A percentile compares a stretch with the other conserved stretches of the same genome.
Conservation (phyloP, 2,888 invertebrate species). For the Cantharis rufa region DNA sequence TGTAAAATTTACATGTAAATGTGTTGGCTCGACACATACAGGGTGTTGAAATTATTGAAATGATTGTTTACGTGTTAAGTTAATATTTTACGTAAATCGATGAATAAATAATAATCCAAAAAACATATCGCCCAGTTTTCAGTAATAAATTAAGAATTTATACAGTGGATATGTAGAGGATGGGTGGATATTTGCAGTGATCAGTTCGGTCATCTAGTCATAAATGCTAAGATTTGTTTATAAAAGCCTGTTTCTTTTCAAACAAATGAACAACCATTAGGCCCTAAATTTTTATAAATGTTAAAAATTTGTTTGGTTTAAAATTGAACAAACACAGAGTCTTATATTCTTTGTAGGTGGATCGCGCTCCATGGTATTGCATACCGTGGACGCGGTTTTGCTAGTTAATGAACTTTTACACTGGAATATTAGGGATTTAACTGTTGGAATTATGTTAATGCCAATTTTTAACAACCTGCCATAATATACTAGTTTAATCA, state of each 20-base stretch:
- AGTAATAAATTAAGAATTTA: slow-evolving; percentile 11
- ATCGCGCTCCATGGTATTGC: too few species aligned
- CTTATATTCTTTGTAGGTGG: neutral
- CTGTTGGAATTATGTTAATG: slow-evolving; percentile 1
- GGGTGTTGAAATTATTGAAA: slow-evolving; percentile 8
- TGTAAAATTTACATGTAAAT: slow-evolving; percentile 1
- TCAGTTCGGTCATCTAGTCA: slow-evolving; percentile 40
- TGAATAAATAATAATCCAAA: neutral
- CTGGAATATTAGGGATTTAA: neutral
- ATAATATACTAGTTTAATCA: slow-evolving; percentile 21
- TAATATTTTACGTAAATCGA: neutral
- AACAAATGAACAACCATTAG: neutral
- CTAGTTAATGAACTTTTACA: neutral
- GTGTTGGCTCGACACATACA: slow-evolving; percentile 17
- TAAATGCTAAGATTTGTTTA: slow-evolving; percentile 29
- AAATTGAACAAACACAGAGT: neutral
- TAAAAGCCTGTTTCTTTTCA: neutral
- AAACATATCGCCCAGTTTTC: slow-evolving; percentile 16
- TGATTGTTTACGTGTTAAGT: neutral
- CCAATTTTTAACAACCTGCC: slow-evolving; percentile 24
- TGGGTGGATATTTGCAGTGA: slow-evolving; percentile 53
- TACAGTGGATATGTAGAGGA: slow-evolving; percentile 16
- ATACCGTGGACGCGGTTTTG: neutral
- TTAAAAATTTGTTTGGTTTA: neutral
- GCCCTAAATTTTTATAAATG: neutral